Conservation (phyloP, 2,797 vertebrate genomes). For the Lacerta agilis region DNA sequence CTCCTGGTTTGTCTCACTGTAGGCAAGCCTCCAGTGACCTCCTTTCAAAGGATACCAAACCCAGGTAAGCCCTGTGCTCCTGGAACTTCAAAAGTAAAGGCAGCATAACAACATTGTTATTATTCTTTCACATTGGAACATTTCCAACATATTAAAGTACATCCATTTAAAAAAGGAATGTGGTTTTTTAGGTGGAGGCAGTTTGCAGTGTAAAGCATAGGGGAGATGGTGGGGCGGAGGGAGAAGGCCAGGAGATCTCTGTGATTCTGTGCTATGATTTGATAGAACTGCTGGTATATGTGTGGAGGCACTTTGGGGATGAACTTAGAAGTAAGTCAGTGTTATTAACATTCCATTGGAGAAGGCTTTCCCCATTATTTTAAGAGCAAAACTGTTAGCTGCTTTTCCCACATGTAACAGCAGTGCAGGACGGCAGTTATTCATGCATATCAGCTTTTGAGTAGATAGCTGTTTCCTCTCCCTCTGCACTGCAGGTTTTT, state of each 20-base stretch:
- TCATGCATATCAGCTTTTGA: slow-evolving; percentile 10
- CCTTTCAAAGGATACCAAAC: not conserved
- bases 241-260: not conserved
- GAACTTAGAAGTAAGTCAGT: slow-evolving; percentile 9
- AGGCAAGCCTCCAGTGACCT: not conserved
- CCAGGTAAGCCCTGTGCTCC: not conserved
- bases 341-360: not conserved
- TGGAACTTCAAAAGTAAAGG: not conserved
- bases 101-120: not conserved
- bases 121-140: not conserved
- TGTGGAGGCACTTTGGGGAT: not conserved
- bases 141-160: not conserved
- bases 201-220: not conserved
- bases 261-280: not conserved
- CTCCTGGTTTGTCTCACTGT: too few species aligned
- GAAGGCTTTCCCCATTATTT: not conserved
- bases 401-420: slow-evolving; percentile 29
- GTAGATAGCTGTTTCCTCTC: not conserved
- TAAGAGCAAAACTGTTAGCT: not conserved
- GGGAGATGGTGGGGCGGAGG: not conserved
- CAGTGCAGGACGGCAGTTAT: slow-evolving; percentile 38
- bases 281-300: not conserved
- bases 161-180: not conserved
- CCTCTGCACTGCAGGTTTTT: not conserved
- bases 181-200: not conserved